A percentile compares a stretch with the other conserved stretches of the same genome.
Conservation (phyloP, 23 tunicate genomes). For the Botrylloides violaceus region DNA sequence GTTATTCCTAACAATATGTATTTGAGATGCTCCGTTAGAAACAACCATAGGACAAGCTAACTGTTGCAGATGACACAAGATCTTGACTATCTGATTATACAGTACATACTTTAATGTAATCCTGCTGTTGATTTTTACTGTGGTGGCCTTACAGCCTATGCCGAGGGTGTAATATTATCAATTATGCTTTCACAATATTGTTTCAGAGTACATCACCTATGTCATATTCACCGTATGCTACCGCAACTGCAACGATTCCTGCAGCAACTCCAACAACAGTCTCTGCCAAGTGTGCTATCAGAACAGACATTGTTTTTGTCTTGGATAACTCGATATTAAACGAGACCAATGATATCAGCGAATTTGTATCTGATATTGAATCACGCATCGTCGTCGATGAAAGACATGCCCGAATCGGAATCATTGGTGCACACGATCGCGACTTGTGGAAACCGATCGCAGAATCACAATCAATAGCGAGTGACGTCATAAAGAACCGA, state of each 20-base stretch:
- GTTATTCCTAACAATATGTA: too few species aligned
- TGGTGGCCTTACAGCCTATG: too few species aligned
- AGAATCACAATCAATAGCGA: not conserved
- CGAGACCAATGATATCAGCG: not conserved
- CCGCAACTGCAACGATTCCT: not conserved
- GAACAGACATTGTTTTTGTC: not conserved
- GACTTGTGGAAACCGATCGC: not conserved
- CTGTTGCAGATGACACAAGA: too few species aligned
- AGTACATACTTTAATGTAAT: too few species aligned
- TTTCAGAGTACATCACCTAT: too few species aligned
- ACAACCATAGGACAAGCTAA: too few species aligned
- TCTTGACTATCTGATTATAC: too few species aligned
- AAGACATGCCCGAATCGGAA: conserved; percentile 1
- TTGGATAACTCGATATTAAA: not conserved
- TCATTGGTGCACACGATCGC: conserved; percentile 18
- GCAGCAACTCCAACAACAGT: conserved; percentile 23
- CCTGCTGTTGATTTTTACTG: too few species aligned
- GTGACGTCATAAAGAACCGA: not conserved
- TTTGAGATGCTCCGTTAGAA: too few species aligned
- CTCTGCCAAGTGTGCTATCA: not conserved
- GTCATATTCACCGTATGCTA: too few species aligned
- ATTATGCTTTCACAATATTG: too few species aligned
- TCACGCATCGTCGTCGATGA: not conserved
- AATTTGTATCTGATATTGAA: conserved; percentile 8
- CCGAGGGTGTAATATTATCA: too few species aligned